Evolutionary conservation across 2,888 invertebrate species (phyloP).

Genomic region (Platyscelio sp.): DNA sequence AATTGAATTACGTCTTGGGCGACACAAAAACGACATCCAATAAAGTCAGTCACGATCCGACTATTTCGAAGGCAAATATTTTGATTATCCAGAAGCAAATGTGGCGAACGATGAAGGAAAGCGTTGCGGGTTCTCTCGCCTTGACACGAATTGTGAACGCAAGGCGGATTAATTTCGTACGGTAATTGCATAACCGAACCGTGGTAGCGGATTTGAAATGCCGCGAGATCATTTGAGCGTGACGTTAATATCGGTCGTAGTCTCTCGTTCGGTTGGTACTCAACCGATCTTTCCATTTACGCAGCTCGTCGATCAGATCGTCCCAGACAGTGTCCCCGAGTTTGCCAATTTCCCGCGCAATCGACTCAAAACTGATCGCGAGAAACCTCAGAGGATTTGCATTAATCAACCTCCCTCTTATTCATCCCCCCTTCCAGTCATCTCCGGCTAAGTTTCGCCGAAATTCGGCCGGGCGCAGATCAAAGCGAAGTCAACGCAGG

Average conservation of each 20-base stretch:
- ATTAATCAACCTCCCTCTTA: too few relatives aligned
- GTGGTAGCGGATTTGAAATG: constrained; percentile 64
- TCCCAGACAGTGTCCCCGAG: too few relatives aligned
- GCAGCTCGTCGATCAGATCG: too few relatives aligned
- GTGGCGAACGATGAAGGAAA: constrained; percentile 50
- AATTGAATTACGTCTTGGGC: constrained; percentile 17
- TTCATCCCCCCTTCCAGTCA: too few relatives aligned
- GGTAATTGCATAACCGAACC: constrained; percentile 79
- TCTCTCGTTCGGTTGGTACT: constrained; percentile 40
- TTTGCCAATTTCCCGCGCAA: too few relatives aligned
- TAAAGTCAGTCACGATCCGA: constrained; percentile 3
- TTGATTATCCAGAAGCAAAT: constrained; percentile 51
- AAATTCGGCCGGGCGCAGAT: too few relatives aligned
- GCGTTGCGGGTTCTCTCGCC: constrained; percentile 74
- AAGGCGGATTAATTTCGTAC: constrained; percentile 81
- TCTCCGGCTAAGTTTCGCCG: too few relatives aligned
- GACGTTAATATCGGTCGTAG: constrained; percentile 50
- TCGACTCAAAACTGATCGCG: too few relatives aligned
- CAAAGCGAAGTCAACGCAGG: background rate
- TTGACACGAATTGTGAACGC: constrained; percentile 80
- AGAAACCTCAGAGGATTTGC: too few relatives aligned
- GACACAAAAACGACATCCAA: constrained; percentile 2
- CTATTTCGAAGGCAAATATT: constrained; percentile 48
- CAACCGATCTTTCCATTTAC: too few relatives aligned
- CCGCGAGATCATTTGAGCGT: constrained; percentile 51